These are phyloP conservation scores for Myiozetetes cayanensis DNA, from an alignment of 2,113 vertebrate genomes.

Conservation along the genomic window DNA sequence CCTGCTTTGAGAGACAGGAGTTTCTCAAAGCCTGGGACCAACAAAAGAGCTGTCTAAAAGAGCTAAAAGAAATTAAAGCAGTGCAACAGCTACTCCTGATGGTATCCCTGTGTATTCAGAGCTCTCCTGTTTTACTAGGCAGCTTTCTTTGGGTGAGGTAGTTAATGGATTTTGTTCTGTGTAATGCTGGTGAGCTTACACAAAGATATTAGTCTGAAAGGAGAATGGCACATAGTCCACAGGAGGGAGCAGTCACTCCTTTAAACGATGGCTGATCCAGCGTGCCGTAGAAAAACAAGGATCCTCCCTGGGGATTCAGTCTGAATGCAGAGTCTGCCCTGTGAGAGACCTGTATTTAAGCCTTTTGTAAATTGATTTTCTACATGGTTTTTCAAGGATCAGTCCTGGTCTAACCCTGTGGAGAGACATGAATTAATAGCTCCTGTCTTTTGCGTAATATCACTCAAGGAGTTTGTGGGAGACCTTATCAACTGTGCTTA, in stretches of 20 bases:
- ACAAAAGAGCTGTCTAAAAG: not conserved
- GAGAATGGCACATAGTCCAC: not conserved
- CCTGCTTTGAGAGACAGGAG: not conserved
- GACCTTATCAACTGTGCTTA: not conserved
- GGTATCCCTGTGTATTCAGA: not conserved
- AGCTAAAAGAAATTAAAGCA: not conserved
- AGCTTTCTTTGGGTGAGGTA: not conserved
- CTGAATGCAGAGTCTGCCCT: not conserved
- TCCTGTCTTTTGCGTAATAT: not conserved
- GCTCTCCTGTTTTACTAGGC: not conserved
- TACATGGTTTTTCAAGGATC: not conserved
- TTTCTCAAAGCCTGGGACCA: not conserved
- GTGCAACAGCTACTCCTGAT: not conserved
- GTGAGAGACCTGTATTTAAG: not conserved
- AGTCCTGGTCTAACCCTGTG: not conserved
- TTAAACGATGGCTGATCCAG: not conserved
- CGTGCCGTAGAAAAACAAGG: rapidly evolving
- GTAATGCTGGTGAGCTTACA: rapidly evolving
- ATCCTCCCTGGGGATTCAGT: not conserved
- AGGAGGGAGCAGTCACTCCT: not conserved
- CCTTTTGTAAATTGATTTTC: not conserved
- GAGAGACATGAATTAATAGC: not conserved
- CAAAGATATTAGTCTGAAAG: not conserved
- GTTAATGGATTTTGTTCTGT: not conserved
- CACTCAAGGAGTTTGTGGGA: not conserved